Evolutionary conservation across 2,888 invertebrate species (phyloP), one percentile per base, ranked within the genome.

Genomic region (Acanthosepion pharaonis): DNA sequence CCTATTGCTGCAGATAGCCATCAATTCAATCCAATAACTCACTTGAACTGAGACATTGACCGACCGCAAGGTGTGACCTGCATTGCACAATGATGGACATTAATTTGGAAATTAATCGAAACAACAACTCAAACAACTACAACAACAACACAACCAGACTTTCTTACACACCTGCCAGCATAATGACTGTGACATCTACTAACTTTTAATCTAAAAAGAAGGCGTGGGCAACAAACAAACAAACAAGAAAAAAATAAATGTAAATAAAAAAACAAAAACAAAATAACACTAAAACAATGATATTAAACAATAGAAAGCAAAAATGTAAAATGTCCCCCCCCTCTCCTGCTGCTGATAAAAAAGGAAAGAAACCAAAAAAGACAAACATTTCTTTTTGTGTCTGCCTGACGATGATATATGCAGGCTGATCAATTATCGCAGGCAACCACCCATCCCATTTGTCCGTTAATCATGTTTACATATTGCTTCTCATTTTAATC

Each of bases 391-490:
- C 28, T 64, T 28, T 78, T 78, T 33, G 11, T 78, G n/a, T 78
- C 78, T 78, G 78, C 78, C 78, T 78, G 78, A 9, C n/a, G 78
- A 78, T 78, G n/a, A 78, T 78, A 78, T 78, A 78, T 33, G n/a
- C 15, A 4, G 78, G 78, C 78, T 78, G 33, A 78, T 78, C 78
- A 78, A 78, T 78, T 78, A 78, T 78, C 78, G n/a, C n/a, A 78
- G 78, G 78, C 78, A 78, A 78, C n/a, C 78, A 78, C 93, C 93
- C 53, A 93, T 93, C 53, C 93, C 93, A 93, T 93, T 93, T 93
- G 93, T 93, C 93, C 53, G 93, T 93, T 93, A 93, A 93, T 93
- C 93, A 93, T 93, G 93, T 53, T 93, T 49, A 93, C 93, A 93
- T 93, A 93, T 93, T 93, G 23, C 48, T 93, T 93, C 51, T 49